Percentiles rank a stretch among this genome's conserved stretches.
phyloP scores from a whole-genome alignment of 2,888 invertebrate species.

The Mesoligia furuncula region DNA sequence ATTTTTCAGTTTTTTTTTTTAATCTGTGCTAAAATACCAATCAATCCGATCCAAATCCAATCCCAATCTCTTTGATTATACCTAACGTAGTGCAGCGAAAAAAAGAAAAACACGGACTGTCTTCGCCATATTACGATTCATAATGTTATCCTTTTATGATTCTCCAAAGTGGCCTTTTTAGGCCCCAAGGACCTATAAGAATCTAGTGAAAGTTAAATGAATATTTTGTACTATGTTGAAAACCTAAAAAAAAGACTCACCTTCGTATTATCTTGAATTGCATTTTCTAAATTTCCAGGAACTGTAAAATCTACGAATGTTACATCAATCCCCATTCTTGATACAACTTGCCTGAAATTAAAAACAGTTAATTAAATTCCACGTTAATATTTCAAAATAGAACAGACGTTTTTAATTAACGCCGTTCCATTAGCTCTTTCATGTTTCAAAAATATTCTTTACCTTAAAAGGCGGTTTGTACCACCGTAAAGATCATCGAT shows the following conservation, averaged over 20 bases:
- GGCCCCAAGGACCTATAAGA: neutral
- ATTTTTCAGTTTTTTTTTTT: too few relatives aligned
- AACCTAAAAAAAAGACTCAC: conserved; percentile 80
- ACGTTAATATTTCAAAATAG: too few relatives aligned
- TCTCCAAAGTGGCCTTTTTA: too few relatives aligned
- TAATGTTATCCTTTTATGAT: too few relatives aligned
- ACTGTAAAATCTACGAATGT: conserved; percentile 95
- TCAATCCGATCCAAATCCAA: too few relatives aligned
- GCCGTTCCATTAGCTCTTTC: neutral
- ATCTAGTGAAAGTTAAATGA: neutral
- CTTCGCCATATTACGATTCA: too few relatives aligned
- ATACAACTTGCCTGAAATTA: conserved; percentile 90
- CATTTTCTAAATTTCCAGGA: conserved; percentile 91
- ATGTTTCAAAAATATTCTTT: conserved; percentile 47
- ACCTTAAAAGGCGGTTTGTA: conserved; percentile 93
- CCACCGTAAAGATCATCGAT: conserved; percentile 99
- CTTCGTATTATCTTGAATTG: conserved; percentile 96
- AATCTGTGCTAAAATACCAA: too few relatives aligned
- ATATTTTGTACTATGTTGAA: neutral
- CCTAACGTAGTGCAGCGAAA: too few relatives aligned
- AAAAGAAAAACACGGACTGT: too few relatives aligned
- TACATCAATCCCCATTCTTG: conserved; percentile 93
- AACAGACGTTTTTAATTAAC: neutral
- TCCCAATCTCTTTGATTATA: too few relatives aligned
- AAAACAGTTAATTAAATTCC: conserved; percentile 25